phyloP scores from a whole-genome alignment of 2,888 invertebrate genomes.

The Thumatha senex region DNA sequence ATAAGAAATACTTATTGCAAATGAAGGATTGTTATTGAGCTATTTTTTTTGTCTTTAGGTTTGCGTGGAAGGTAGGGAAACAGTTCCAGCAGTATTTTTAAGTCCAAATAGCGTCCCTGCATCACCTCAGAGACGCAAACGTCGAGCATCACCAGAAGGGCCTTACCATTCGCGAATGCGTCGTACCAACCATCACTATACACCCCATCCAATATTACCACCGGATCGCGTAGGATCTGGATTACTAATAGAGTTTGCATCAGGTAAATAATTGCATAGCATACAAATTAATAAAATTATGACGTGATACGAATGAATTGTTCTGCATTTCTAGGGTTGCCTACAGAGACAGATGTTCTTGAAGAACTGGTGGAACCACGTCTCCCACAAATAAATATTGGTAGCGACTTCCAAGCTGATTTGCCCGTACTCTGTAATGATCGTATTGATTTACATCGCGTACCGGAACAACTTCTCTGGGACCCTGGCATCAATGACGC shows the following conservation, averaged over 20 bases:
- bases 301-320: background rate
- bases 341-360: slow-evolving; percentile 58
- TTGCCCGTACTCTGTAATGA: slow-evolving; percentile 85
- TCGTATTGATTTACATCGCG: slow-evolving; percentile 79
- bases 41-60: slow-evolving; percentile 46
- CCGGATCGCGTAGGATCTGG: slow-evolving; percentile 96
- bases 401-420: slow-evolving; percentile 92
- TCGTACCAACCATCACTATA: slow-evolving; percentile 85
- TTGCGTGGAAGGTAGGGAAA: slow-evolving; percentile 85
- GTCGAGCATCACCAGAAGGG: slow-evolving; percentile 86
- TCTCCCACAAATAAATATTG: slow-evolving; percentile 93
- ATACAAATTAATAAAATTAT: background rate
- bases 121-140: slow-evolving; percentile 85
- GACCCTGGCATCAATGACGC: slow-evolving; percentile 90
- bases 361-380: slow-evolving; percentile 64
- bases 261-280: slow-evolving; percentile 46
- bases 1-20: background rate
- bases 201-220: slow-evolving; percentile 97
- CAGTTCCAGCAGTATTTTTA: slow-evolving; percentile 89
- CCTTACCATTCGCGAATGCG: slow-evolving; percentile 77
- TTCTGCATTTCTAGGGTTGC: slow-evolving; percentile 39
- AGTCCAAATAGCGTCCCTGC: slow-evolving; percentile 89
- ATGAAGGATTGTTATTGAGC: no score
- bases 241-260: slow-evolving; percentile 85
- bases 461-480: slow-evolving; percentile 92